Evolutionary conservation across 2,113 vertebrate genomes (phyloP).

Genomic region (Daubentonia madagascariensis): DNA sequence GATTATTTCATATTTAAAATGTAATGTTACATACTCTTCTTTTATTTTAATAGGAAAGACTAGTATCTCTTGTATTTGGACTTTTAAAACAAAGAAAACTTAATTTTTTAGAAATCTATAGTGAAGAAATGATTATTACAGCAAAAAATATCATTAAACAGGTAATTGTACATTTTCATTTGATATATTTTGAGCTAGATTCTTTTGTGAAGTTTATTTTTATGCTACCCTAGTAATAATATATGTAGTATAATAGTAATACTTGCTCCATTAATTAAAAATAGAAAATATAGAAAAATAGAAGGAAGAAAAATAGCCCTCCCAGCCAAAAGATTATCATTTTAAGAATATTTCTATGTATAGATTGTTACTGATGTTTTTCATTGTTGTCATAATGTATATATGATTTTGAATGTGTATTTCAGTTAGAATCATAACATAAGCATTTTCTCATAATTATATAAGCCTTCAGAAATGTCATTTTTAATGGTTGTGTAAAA

Average conservation of each 20-base stretch:
- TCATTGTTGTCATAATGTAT: neutral
- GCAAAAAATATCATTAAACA: constrained; percentile 94
- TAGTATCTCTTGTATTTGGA: constrained; percentile 95
- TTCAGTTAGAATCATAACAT: constrained; percentile 6
- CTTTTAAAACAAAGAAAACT: constrained; percentile 96
- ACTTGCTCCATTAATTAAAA: constrained; percentile 40
- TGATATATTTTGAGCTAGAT: constrained; percentile 33
- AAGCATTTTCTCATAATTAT: constrained; percentile 29
- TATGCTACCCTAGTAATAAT: constrained; percentile 16
- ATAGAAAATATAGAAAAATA: neutral
- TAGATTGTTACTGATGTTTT: neutral
- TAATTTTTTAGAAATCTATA: constrained; percentile 98
- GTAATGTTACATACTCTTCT: constrained; percentile 10
- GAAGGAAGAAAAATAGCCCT: neutral
- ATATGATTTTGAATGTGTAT: constrained; percentile 16
- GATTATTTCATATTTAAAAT: constrained; percentile 58
- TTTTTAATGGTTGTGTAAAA: constrained; percentile 39
- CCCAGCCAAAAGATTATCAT: neutral
- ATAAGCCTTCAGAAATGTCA: neutral
- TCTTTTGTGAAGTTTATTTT: constrained; percentile 32
- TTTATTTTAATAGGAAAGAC: constrained; percentile 89
- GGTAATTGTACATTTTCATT: constrained; percentile 82
- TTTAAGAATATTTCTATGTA: neutral
- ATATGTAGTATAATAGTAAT: neutral
- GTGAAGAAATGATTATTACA: constrained; percentile 93